Evolutionary conservation across 2,113 vertebrate species (phyloP).

Genomic region (Odontesthes bonariensis): DNA sequence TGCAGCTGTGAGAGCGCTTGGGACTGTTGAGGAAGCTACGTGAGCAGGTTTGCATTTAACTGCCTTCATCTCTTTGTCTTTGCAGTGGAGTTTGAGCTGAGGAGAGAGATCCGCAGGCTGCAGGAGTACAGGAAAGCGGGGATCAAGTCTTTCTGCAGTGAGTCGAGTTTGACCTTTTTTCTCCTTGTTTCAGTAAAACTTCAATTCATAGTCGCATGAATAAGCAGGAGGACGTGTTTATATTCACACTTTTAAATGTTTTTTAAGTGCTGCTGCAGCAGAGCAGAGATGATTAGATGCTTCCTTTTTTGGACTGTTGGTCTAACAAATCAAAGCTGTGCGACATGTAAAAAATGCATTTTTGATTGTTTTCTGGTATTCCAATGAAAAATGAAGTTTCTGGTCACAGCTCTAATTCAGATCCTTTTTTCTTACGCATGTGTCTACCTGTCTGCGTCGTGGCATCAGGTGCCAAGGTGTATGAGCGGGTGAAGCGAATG

Average conservation of each 20-base stretch:
- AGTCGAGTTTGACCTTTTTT: slow-evolving; percentile 75
- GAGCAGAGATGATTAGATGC: not conserved
- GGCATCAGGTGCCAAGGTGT: slow-evolving; percentile 91
- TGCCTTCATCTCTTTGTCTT: slow-evolving; percentile 22
- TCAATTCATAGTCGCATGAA: slow-evolving; percentile 15
- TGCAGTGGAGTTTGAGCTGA: slow-evolving; percentile 97
- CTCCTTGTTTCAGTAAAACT: slow-evolving; percentile 1
- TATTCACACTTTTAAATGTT: slow-evolving; percentile 18
- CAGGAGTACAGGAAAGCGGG: slow-evolving; percentile 95
- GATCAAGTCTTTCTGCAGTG: slow-evolving; percentile 97
- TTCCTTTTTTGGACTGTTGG: not conserved
- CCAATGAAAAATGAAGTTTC: not conserved
- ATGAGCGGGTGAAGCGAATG: slow-evolving; percentile 89
- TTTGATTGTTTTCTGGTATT: not conserved
- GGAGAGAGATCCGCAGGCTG: slow-evolving; percentile 91
- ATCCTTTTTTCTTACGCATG: too few relatives aligned
- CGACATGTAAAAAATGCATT: not conserved
- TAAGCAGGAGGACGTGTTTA: slow-evolving; percentile 21
- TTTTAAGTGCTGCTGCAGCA: slow-evolving; percentile 9
- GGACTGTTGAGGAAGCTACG: slow-evolving; percentile 4
- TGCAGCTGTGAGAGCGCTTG: not conserved
- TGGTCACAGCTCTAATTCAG: not conserved
- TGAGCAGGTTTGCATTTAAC: slow-evolving; percentile 10
- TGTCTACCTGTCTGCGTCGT: not conserved
- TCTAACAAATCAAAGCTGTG: not conserved